These are phyloP conservation scores for Rhipidura dahli DNA, from an alignment of 2,113 vertebrate genomes.

Conservation along the genomic window DNA sequence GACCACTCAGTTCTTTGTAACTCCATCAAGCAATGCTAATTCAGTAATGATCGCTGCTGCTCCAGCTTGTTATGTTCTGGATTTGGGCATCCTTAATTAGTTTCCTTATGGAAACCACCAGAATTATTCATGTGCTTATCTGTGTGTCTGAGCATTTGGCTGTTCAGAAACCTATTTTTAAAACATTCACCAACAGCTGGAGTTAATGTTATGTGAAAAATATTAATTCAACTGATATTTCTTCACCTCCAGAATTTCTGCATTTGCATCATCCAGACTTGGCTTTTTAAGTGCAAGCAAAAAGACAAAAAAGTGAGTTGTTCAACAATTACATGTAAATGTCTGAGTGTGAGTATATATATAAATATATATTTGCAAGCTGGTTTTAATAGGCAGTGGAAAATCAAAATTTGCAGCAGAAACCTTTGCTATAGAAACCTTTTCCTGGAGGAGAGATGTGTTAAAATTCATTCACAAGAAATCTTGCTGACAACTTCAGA, in stretches of 20 bases:
- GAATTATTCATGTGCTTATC: background rate
- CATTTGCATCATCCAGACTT: background rate
- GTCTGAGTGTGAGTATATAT: accelerated
- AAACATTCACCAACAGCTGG: background rate
- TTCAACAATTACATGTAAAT: background rate
- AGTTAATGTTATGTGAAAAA: background rate
- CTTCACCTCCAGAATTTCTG: background rate
- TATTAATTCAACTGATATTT: background rate
- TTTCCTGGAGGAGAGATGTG: background rate
- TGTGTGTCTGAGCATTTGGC: background rate
- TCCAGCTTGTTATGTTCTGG: background rate
- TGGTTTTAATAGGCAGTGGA: background rate
- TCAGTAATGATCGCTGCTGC: background rate
- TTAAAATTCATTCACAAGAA: slow-evolving; percentile 7
- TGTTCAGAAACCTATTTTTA: background rate
- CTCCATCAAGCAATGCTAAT: background rate
- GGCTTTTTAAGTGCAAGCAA: background rate
- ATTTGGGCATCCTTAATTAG: background rate
- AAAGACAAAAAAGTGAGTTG: background rate
- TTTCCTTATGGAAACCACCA: background rate
- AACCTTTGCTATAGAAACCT: background rate
- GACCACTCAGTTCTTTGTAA: background rate
- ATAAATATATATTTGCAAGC: background rate
- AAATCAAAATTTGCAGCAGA: background rate
- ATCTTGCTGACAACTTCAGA: slow-evolving; percentile 19